Conservation (phyloP, 2,888 invertebrate genomes). For the Peribatodes rhomboidaria region DNA sequence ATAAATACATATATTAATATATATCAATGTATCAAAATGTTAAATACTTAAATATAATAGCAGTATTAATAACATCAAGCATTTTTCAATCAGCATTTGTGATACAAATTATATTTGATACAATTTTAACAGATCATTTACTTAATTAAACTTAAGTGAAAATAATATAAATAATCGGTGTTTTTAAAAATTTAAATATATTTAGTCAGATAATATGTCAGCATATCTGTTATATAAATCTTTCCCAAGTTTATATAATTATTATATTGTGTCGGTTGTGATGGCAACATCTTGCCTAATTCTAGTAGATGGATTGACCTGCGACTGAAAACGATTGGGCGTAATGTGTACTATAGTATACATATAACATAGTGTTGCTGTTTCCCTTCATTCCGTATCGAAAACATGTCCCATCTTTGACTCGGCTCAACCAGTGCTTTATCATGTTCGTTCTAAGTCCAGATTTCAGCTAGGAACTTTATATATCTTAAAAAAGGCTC, state of each 20-base stretch:
- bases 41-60: conserved; percentile 57
- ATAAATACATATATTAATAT: too few relatives aligned
- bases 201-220: conserved; percentile 1
- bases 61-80: conserved; percentile 72
- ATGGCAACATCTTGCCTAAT: conserved; percentile 47
- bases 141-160: conserved; percentile 12
- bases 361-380: conserved; percentile 2
- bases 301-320: conserved; percentile 7
- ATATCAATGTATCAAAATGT: too few relatives aligned
- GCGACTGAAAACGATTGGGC: conserved; percentile 23
- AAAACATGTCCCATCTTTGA: conserved; percentile 38
- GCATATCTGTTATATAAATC: conserved; percentile 2
- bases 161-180: conserved; percentile 11
- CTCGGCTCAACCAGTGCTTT: conserved; percentile 40
- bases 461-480: conserved; percentile 5
- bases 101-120: conserved; percentile 54
- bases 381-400: conserved; percentile 12
- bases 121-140: conserved; percentile 26
- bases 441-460: conserved; percentile 16
- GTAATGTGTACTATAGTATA: conserved; percentile 7
- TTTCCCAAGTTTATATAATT: conserved; percentile 3
- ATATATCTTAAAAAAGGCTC: not conserved
- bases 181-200: conserved; percentile 2
- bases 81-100: conserved; percentile 66
- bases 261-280: conserved; percentile 47